Evolutionary conservation across 2,888 invertebrate genomes (phyloP), one percentile per base, ranked within the genome.

Genomic region (Agrotis puta): DNA sequence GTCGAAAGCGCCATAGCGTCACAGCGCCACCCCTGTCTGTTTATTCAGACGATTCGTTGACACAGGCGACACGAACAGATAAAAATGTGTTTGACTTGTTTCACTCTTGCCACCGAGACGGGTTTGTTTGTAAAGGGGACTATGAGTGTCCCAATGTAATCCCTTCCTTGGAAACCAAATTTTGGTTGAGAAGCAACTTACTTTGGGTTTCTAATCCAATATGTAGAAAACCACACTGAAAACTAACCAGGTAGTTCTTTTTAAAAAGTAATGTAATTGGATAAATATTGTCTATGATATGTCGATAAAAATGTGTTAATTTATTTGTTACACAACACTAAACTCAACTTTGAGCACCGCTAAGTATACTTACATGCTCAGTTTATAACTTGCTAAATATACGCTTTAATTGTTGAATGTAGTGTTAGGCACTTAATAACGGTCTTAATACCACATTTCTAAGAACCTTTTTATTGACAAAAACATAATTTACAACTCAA

Each of bases 61-160:
- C 94, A 91, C 91, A 91, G 88, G 88, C 91, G 88, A 88, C 90
- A 87, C 85, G 81, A 86, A 82, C 91, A 93, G 95, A 94, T 95
- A 95, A 94, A 94, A 94, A 93, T 94, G 90, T 94, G 94, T 95
- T 93, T 92, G 90, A 88, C 91, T 91, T 91, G 92, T 90, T 89
- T 88, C 91, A 91, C 92, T 91, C 92, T 90, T 90, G 91, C 92
- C 92, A 92, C 93, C 83, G 92, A 92, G 88, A 86, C 87, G 74
- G 68, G 83, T 83, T 79, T 92, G 90, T 92, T 91, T 91, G 86
- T 67, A 78, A 78, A 88, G 87, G 88, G 85, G 88, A 84, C 83
- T 82, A 86, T 79, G 82, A 81, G 83, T 77, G 74, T 74, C 69
- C 82, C 74, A 74, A 70, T 82, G 87, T 87, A 85, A 86, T 87